Conservation (phyloP, 2,888 invertebrate species). For the Xylota segnis region DNA sequence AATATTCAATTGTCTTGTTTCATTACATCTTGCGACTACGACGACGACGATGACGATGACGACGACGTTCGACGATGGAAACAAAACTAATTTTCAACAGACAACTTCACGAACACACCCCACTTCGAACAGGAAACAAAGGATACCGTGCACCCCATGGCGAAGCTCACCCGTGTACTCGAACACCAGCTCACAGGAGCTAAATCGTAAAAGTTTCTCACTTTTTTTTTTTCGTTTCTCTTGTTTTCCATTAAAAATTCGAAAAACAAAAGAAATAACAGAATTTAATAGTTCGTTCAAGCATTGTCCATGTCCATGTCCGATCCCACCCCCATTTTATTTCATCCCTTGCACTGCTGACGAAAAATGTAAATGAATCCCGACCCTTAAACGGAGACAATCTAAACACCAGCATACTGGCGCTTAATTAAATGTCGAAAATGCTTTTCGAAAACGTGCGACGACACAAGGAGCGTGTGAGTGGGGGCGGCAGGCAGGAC, state of each 20-base stretch:
- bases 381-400: conserved; percentile 39
- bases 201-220: conserved; percentile 36
- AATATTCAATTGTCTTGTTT: conserved; percentile 71
- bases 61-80: conserved; percentile 29
- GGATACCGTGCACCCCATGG: background rate
- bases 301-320: conserved; percentile 1
- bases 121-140: conserved; percentile 11
- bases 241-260: conserved; percentile 22
- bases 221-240: background rate
- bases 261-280: conserved; percentile 20
- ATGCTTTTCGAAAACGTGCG: conserved; percentile 24
- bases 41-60: background rate
- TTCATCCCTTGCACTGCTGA: conserved; percentile 25
- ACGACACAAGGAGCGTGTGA: background rate
- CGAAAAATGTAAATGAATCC: conserved; percentile 55
- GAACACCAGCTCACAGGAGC: conserved; percentile 4
- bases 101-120: conserved; percentile 42
- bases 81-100: conserved; percentile 69
- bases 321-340: conserved; percentile 30
- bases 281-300: conserved; percentile 47
- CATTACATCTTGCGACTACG: conserved; percentile 20
- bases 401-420: conserved; percentile 37
- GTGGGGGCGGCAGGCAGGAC: background rate
- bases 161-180: background rate
- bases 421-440: conserved; percentile 71